These are phyloP conservation scores for Mesorhabditis spiculigera DNA, from an alignment of 2,888 invertebrate species.

Conservation along the genomic window DNA sequence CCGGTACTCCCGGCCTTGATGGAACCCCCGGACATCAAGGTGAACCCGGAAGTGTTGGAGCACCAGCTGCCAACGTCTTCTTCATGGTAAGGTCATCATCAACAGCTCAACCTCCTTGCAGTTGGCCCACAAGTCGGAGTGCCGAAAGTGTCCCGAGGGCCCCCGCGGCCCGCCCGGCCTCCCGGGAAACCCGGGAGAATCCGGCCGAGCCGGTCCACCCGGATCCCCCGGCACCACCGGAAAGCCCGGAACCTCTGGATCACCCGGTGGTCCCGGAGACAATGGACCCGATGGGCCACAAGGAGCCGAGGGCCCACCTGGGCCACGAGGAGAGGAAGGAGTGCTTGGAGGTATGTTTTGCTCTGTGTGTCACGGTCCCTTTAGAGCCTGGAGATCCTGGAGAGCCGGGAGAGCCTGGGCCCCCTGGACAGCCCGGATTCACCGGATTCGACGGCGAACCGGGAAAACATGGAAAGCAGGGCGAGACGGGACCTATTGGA, in stretches of 20 bases:
- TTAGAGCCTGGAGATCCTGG: not conserved
- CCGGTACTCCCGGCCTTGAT: not conserved
- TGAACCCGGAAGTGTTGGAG: conserved; percentile 2
- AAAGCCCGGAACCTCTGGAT: not conserved
- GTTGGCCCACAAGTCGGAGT: conserved; percentile 2
- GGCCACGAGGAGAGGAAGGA: not conserved
- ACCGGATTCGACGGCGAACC: not conserved
- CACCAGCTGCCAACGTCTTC: not conserved
- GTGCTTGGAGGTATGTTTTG: not conserved
- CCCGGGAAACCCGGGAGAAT: not conserved
- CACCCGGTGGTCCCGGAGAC: not conserved
- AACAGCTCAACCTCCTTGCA: not conserved
- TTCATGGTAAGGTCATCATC: not conserved
- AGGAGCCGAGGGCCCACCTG: not conserved
- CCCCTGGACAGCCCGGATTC: conserved; percentile 1
- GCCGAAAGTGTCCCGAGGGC: not conserved
- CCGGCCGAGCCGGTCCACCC: not conserved
- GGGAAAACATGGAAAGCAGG: not conserved
- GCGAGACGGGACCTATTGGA: not conserved
- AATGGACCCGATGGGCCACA: not conserved
- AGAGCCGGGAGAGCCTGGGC: conserved; percentile 6
- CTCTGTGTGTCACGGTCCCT: not conserved
- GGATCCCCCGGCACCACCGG: not conserved
- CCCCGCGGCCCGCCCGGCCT: not conserved
- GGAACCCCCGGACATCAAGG: not conserved